Evolutionary conservation across 2,888 invertebrate species (phyloP).

Genomic region (Polia nebulosa): DNA sequence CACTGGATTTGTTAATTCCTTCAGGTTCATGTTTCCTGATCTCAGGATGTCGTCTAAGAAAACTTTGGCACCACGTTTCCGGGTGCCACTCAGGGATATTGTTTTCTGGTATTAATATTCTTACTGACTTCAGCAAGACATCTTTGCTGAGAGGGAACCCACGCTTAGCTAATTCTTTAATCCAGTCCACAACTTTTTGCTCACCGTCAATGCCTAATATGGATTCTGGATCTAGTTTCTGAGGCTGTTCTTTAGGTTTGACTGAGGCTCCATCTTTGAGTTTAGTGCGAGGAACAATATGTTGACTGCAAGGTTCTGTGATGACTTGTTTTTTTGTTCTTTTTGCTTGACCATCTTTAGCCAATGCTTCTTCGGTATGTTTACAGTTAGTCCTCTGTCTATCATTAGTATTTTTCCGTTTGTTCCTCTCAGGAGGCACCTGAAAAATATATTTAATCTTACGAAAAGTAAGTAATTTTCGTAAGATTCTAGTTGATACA

Average conservation of each 20-base stretch:
- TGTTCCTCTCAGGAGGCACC: background rate
- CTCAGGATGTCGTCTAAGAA: background rate
- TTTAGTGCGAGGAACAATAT: background rate
- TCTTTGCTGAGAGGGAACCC: background rate
- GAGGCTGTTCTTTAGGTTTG: background rate
- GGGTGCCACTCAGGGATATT: background rate
- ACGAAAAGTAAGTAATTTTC: constrained; percentile 26
- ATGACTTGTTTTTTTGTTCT: background rate
- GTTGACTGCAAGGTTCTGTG: background rate
- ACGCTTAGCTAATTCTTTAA: background rate
- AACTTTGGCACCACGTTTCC: background rate
- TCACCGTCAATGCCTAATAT: background rate
- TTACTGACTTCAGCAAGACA: background rate
- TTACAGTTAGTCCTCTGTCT: background rate
- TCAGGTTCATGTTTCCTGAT: background rate
- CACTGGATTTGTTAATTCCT: background rate
- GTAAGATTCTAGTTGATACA: constrained; percentile 5
- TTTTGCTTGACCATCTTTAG: background rate
- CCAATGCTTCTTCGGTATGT: background rate
- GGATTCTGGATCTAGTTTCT: background rate
- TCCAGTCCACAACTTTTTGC: constrained; percentile 4
- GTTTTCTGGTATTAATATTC: constrained; percentile 1
- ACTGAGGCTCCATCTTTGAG: background rate
- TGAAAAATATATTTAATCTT: constrained; percentile 12
- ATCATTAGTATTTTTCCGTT: background rate